Evolutionary conservation across 2,888 invertebrate species (phyloP).

Genomic region (Linyphia triangularis): DNA sequence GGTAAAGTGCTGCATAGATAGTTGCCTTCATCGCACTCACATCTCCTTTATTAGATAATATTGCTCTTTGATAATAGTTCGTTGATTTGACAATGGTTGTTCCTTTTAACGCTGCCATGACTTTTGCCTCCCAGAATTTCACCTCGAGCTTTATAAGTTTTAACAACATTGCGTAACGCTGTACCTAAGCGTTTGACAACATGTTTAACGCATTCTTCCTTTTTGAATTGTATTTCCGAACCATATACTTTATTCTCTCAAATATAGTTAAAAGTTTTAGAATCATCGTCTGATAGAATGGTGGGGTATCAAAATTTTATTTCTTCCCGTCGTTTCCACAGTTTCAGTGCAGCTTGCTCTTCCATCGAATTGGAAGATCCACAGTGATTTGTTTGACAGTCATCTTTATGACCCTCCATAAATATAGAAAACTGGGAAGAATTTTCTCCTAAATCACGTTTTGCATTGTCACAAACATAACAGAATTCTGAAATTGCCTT

Average conservation of each 20-base stretch:
- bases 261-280: conserved; percentile 6
- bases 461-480: background rate
- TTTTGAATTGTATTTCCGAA: background rate
- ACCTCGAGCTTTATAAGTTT: background rate
- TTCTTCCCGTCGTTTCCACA: background rate
- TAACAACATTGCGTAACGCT: background rate
- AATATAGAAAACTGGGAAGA: background rate
- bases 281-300: conserved; percentile 21
- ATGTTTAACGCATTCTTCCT: conserved; percentile 24
- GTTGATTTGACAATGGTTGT: background rate
- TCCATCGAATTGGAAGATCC: conserved; percentile 28
- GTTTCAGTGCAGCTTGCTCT: background rate
- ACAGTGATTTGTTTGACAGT: background rate
- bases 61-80: conserved; percentile 29
- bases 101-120: conserved; percentile 12
- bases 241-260: background rate
- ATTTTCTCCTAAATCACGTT: background rate
- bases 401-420: conserved; percentile 10
- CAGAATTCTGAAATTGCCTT: conserved; percentile 10
- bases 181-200: conserved; percentile 24
- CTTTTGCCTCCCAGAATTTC: background rate
- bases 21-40: background rate
- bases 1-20: too few species aligned
- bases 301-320: background rate
- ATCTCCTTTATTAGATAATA: background rate